Conservation (phyloP, 2,113 vertebrate genomes). For the Petaurus breviceps region DNA sequence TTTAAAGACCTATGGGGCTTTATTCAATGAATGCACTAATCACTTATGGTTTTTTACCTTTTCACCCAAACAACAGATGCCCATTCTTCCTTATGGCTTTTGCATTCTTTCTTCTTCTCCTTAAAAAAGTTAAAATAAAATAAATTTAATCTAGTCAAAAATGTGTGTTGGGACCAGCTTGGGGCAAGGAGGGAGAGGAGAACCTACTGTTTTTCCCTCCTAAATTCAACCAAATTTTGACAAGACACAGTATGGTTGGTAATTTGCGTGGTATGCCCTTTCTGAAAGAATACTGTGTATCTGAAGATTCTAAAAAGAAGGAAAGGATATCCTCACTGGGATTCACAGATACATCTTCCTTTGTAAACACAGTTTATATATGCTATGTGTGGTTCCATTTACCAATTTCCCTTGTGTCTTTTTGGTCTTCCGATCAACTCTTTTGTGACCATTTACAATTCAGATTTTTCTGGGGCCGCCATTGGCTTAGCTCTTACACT, state of each 20-base stretch:
- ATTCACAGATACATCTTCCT: background rate
- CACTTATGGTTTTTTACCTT: slow-evolving; percentile 4
- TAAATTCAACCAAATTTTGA: slow-evolving; percentile 30
- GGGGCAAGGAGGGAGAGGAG: background rate
- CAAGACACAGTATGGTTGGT: background rate
- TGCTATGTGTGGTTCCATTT: background rate
- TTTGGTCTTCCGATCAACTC: background rate
- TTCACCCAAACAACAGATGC: background rate
- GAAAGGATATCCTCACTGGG: background rate
- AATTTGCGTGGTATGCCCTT: slow-evolving; percentile 56
- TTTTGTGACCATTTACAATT: background rate
- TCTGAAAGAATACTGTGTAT: slow-evolving; percentile 26
- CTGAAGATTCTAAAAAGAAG: background rate
- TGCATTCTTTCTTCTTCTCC: slow-evolving; percentile 14
- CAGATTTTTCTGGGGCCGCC: background rate
- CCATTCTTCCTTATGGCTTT: background rate
- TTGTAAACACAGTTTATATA: slow-evolving; percentile 4
- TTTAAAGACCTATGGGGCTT: background rate
- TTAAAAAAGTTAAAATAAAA: background rate
- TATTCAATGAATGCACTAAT: slow-evolving; percentile 15
- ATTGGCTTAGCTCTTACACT: background rate
- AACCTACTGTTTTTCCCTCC: background rate
- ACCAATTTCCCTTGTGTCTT: slow-evolving; percentile 1
- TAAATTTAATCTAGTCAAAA: background rate
- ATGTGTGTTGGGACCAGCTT: slow-evolving; percentile 11